Percentiles rank a stretch among this genome's conserved stretches.
These are phyloP conservation scores for Cistogaster globosa DNA, from an alignment of 2,888 invertebrate species.

Conservation along the genomic window DNA sequence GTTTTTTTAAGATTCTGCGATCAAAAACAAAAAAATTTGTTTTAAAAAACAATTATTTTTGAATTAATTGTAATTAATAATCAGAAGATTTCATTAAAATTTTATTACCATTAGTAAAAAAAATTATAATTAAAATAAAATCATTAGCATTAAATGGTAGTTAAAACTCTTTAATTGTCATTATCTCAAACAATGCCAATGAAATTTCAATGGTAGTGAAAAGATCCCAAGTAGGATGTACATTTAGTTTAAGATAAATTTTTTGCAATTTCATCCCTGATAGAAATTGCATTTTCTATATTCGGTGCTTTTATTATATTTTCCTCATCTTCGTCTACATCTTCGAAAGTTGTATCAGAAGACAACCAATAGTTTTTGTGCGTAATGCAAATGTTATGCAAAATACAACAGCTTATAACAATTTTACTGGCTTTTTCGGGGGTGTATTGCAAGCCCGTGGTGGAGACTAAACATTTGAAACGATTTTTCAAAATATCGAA, in stretches of 20 bases:
- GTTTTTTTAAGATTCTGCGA: no score
- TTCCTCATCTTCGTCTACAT: not conserved
- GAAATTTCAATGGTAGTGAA: no score
- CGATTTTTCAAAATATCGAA: constrained; percentile 35
- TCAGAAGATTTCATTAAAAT: no score
- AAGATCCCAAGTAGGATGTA: no score
- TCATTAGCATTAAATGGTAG: no score
- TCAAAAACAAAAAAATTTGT: no score
- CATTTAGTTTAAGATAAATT: not conserved
- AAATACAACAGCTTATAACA: constrained; percentile 44
- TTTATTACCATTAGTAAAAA: no score
- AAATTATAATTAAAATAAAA: no score
- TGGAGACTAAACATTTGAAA: constrained; percentile 38
- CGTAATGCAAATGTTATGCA: constrained; percentile 53
- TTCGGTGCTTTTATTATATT: constrained; percentile 11
- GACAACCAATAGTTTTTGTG: constrained; percentile 24
- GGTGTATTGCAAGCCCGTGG: constrained; percentile 35
- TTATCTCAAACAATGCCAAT: no score
- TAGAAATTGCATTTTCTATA: not conserved
- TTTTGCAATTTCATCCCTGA: constrained; percentile 31
- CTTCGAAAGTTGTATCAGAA: not conserved
- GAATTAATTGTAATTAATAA: no score
- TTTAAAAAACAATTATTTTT: no score
- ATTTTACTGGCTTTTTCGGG: constrained; percentile 50
- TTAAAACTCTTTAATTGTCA: no score